Percentiles rank a stretch among this genome's conserved stretches.
Conservation (phyloP, 2,113 vertebrate genomes). For the Phalacrocorax aristotelis region DNA sequence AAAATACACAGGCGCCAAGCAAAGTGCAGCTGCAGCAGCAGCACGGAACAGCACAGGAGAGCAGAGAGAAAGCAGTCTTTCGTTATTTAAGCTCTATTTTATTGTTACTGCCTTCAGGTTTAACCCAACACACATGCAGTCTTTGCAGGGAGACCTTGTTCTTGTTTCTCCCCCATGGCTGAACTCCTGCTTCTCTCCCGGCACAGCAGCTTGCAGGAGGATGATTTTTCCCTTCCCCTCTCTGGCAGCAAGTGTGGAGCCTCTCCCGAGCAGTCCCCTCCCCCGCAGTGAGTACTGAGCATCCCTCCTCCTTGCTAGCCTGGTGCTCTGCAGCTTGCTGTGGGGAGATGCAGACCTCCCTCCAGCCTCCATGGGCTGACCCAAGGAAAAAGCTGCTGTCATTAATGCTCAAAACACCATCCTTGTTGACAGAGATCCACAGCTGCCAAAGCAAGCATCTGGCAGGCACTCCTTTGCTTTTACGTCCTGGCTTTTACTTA, state of each 20-base stretch:
- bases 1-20: background rate
- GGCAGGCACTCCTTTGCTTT: background rate
- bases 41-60: background rate
- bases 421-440: background rate
- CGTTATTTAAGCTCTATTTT: background rate
- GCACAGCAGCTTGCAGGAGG: background rate
- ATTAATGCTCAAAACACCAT: background rate
- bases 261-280: background rate
- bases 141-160: background rate
- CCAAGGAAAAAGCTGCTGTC: background rate
- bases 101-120: background rate
- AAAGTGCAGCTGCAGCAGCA: background rate
- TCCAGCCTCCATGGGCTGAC: background rate
- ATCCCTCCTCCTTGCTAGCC: background rate
- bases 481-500: background rate
- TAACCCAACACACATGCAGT: background rate
- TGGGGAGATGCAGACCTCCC: background rate
- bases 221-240: rapidly evolving
- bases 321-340: background rate
- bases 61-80: rapidly evolving
- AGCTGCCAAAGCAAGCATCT: background rate
- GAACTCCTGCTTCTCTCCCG: background rate
- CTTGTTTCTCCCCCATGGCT: background rate
- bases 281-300: rapidly evolving
- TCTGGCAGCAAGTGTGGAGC: rapidly evolving